Percentiles rank a stretch among this genome's conserved stretches.
These are phyloP conservation scores for Orcinus orca DNA, from an alignment of 2,113 vertebrate genomes.

Conservation along the genomic window DNA sequence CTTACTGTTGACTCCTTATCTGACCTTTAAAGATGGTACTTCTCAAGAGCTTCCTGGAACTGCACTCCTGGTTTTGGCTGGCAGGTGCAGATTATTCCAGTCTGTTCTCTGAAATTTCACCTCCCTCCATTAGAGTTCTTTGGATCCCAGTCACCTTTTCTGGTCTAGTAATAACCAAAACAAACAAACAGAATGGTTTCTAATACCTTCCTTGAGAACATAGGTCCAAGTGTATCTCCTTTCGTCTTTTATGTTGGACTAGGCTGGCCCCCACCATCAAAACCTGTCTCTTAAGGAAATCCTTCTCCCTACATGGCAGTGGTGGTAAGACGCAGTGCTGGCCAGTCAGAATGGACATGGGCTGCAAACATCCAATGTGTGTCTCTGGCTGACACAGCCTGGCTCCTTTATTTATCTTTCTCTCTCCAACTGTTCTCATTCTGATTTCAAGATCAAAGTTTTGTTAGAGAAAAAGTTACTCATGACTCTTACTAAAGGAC, in stretches of 20 bases:
- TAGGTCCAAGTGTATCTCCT: background rate
- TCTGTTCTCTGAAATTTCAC: slow-evolving; percentile 58
- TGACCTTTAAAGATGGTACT: slow-evolving; percentile 63
- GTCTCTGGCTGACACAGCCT: background rate
- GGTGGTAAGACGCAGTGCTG: background rate
- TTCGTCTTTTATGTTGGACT: background rate
- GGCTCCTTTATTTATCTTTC: background rate
- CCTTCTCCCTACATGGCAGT: background rate
- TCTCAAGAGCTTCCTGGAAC: slow-evolving; percentile 64
- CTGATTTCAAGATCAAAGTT: background rate
- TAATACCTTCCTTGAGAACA: slow-evolving; percentile 11
- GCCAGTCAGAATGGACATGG: background rate
- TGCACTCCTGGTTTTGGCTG: background rate
- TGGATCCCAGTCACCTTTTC: background rate
- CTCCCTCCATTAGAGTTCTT: slow-evolving; percentile 22
- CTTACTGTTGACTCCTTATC: slow-evolving; percentile 4
- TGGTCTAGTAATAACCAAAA: slow-evolving; percentile 9
- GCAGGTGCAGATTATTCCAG: slow-evolving; percentile 10
- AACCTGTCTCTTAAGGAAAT: background rate
- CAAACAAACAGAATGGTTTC: background rate
- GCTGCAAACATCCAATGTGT: background rate
- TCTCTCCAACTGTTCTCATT: background rate
- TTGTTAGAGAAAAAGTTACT: background rate
- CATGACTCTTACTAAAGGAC: background rate
- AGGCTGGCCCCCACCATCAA: background rate